Evolutionary conservation across 2,113 vertebrate species (phyloP).

Genomic region (Cottus gobio): DNA sequence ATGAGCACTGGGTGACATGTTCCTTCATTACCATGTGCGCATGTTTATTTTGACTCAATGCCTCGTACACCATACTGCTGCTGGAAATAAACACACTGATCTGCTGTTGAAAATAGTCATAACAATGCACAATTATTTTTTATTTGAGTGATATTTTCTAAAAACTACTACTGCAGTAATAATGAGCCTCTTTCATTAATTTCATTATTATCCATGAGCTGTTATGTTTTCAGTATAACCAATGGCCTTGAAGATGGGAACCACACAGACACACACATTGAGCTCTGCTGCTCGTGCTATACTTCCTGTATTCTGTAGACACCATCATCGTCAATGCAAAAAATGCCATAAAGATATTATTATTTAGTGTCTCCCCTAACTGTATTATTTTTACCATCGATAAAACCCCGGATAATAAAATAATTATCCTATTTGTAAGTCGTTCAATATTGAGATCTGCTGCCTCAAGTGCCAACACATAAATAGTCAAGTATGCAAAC

Average conservation of each 20-base stretch:
- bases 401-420: not conserved
- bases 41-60: not conserved
- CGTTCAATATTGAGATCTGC: not conserved
- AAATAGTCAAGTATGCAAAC: constrained; percentile 12
- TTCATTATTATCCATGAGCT: not conserved
- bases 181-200: not conserved
- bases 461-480: not conserved
- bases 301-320: not conserved
- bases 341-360: not conserved
- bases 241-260: not conserved
- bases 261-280: not conserved
- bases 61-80: not conserved
- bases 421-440: not conserved
- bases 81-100: not conserved
- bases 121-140: not conserved
- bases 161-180: not conserved
- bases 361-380: not conserved
- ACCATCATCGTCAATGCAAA: not conserved
- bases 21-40: not conserved
- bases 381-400: not conserved
- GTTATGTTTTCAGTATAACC: not conserved
- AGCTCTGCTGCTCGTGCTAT: not conserved
- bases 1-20: not conserved
- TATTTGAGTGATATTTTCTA: not conserved
- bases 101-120: not conserved